These are phyloP conservation scores for Lycaena phlaeas DNA, from an alignment of 2,888 invertebrate genomes.

Conservation along the genomic window DNA sequence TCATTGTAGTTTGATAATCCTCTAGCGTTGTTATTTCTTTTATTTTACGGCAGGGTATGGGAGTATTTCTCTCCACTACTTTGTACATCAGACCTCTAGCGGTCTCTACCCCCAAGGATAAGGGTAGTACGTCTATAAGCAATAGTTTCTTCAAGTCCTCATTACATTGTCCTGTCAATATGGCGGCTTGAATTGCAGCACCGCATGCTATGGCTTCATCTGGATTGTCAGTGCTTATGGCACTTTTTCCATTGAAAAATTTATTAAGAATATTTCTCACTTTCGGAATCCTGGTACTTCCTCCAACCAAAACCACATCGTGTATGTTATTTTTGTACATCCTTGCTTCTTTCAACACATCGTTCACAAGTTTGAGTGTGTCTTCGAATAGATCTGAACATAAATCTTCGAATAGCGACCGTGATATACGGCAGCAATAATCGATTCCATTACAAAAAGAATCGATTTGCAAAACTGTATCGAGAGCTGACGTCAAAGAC, in stretches of 20 bases:
- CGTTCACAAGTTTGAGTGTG: constrained; percentile 32
- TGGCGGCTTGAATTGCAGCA: constrained; percentile 51
- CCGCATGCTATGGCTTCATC: constrained; percentile 53
- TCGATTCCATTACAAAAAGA: constrained; percentile 37
- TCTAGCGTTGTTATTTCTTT: constrained; percentile 47
- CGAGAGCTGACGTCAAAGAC: constrained; percentile 33
- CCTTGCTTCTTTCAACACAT: constrained; percentile 36
- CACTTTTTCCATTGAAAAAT: constrained; percentile 33
- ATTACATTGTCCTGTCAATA: constrained; percentile 32
- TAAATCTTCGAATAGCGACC: constrained; percentile 43
- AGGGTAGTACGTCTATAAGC: constrained; percentile 44
- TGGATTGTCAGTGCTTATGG: constrained; percentile 40
- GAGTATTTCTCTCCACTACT: constrained; percentile 44
- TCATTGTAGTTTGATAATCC: constrained; percentile 47
- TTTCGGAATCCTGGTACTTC: constrained; percentile 51
- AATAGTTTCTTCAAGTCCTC: constrained; percentile 31
- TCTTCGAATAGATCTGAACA: constrained; percentile 50
- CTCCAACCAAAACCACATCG: constrained; percentile 43
- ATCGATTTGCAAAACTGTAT: constrained; percentile 36
- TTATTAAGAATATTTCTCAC: constrained; percentile 35
- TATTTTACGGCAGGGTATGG: constrained; percentile 41
- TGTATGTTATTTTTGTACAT: constrained; percentile 35
- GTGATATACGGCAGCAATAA: constrained; percentile 34
- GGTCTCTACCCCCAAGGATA: constrained; percentile 49
- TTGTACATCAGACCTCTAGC: constrained; percentile 47